Evolutionary conservation across 2,797 vertebrate genomes (phyloP).

Genomic region (Enteromius afrohamiltoni): DNA sequence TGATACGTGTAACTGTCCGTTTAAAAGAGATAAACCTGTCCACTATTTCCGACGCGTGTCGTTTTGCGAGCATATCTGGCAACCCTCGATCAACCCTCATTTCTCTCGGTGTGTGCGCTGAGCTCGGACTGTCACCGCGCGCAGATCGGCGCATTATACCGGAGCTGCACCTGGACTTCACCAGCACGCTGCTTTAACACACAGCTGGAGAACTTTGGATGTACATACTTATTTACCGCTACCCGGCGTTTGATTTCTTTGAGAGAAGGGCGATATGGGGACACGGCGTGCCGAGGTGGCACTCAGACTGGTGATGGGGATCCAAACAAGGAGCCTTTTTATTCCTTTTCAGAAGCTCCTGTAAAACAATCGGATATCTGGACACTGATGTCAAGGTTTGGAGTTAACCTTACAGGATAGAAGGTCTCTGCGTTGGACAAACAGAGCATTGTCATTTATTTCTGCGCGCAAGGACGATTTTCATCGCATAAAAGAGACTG

Average conservation of each 20-base stretch:
- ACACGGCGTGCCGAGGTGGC: constrained; percentile 62
- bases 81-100: constrained; percentile 67
- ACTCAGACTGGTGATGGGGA: constrained; percentile 66
- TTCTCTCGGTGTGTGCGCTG: constrained; percentile 64
- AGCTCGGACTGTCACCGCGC: constrained; percentile 74
- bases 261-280: constrained; percentile 71
- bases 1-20: background rate
- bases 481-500: constrained; percentile 63
- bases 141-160: constrained; percentile 57
- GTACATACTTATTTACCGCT: background rate
- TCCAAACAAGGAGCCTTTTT: constrained; percentile 69
- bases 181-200: background rate
- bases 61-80: constrained; percentile 43
- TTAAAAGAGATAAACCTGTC: background rate
- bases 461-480: constrained; percentile 60
- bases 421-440: constrained; percentile 52
- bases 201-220: constrained; percentile 31
- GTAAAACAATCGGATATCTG: constrained; percentile 62
- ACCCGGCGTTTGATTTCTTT: constrained; percentile 10
- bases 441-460: constrained; percentile 34
- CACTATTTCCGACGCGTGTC: background rate
- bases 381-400: constrained; percentile 52
- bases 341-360: constrained; percentile 53
- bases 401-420: constrained; percentile 8
- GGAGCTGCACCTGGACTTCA: constrained; percentile 24